A percentile compares a stretch with the other conserved stretches of the same genome.
These are phyloP conservation scores for Sciurus carolinensis DNA, from an alignment of 2,797 vertebrate genomes.

Conservation along the genomic window DNA sequence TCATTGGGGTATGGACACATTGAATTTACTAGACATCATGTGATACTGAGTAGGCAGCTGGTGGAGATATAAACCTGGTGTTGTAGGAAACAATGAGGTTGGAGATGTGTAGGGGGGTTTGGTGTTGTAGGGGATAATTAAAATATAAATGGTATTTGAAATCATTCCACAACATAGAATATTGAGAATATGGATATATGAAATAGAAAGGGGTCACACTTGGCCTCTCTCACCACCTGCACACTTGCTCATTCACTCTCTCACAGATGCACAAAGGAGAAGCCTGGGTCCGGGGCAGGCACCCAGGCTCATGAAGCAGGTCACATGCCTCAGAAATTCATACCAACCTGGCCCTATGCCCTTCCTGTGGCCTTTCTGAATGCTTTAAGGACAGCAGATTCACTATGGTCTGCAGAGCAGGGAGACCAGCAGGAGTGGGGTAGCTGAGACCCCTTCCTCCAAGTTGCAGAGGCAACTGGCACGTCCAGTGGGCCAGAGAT, in stretches of 20 bases:
- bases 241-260: neutral
- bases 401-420: neutral
- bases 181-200: neutral
- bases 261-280: neutral
- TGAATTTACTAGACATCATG: no score
- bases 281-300: neutral
- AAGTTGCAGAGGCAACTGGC: neutral
- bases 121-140: neutral
- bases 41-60: no score
- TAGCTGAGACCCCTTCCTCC: neutral
- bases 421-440: neutral
- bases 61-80: no score
- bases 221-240: neutral
- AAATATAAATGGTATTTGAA: neutral
- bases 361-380: neutral
- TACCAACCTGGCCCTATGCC: neutral
- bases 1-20: neutral
- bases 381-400: neutral
- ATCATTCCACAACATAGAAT: neutral
- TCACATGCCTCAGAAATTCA: neutral
- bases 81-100: no score
- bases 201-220: neutral
- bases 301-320: neutral
- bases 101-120: no score
- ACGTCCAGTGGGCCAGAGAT: no score